Evolutionary conservation across 1,140 invertebrate genomes (phyloP), one percentile per base, ranked within the genome.

Genomic region (Drosophila equinoxialis): DNA sequence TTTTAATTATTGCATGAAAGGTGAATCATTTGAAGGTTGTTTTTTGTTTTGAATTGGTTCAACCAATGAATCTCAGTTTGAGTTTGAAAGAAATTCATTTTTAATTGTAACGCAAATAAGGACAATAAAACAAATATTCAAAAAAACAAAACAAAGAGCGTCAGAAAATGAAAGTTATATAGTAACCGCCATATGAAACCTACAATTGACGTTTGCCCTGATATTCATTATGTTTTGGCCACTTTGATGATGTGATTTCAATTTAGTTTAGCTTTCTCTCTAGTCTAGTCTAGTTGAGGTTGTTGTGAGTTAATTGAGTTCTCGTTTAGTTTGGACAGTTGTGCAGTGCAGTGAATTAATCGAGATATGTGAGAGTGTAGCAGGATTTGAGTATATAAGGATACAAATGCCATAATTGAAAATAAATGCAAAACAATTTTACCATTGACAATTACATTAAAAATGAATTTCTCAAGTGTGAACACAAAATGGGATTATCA

Each of bases 51-150:
- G 11, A 13, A 17, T 48, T 13, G 11, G 10, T 35, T 62, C 45
- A 23, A 74, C 77, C 80, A 87, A 89, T 89, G 62, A 63, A 89
- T 89, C 84, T 87, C 84, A 87, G 84, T 89, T 87, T 89, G 84
- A 89, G 84, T 89, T 89, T 81, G 84, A 72, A 83, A 89, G 84
- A 89, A 89, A 89, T 89, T 89, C 84, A 89, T 89, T 89, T 89
- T 90, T 81, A 89, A 87, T 84, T 87, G 80, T 72, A 89, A 84
- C 54, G 51, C 75, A 76, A 78, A 77, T 14, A 13, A 35, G 30
- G 6, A 30, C 30, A 30, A 30, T 30, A 30, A 30, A 30, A 30
- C 30, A 30, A 30, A 30, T 30, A 57, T 62, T 41, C 14, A 62
- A 30, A 26, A 10, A 23, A 55, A 81, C 23, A 70, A 13, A 42